Evolutionary conservation across 1,140 invertebrate genomes (phyloP), one percentile per base, ranked within the genome.

Genomic region (Drosophila funebris): DNA sequence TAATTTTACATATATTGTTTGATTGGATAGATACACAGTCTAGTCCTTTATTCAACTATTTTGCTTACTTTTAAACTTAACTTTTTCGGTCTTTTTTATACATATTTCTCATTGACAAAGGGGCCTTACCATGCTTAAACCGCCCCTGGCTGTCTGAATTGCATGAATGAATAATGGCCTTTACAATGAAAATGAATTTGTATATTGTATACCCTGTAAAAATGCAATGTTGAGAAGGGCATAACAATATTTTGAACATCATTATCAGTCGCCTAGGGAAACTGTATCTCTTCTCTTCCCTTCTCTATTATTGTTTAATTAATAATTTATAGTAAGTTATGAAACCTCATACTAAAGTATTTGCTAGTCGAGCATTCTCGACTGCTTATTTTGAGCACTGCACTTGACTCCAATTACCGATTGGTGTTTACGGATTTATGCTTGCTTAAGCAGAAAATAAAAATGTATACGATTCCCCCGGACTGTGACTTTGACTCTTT

Each of bases 401-500:
- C 81, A 87, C 82, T 85, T 85, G 78, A 85, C 82, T 87, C 78
- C 83, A 85, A 82, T 85, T 85, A 82, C 75, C 68, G 54, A 62
- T 74, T 62, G 72, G 60, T 85, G 83, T 82, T 85, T 85, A 82
- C 82, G 82, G 82, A 85, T 87, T 85, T 85, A 66, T 75, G 82
- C 82, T 85, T 68, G 82, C 82, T 70, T 82, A 70, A 85, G 82
- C 82, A 71, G 66, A 85, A 85, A 85, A 85, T 58, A 46, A 73
- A 75, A 71, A 64, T 58, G 54, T 43, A 46, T 58, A 46, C 33
- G 52, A 33, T 13, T 14, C 14, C 41, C 24, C 14, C 27, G 31
- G 22, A 50, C 46, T 31, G 27, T 50, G n/a, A 24, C 31, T 16
- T 29, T 24, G 56, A 37, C 11, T 41, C 37, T 48, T 29, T 39